Base-by-base conservation (phyloP, 2,797 vertebrate species). In the Dryobates pubescens region DNA sequence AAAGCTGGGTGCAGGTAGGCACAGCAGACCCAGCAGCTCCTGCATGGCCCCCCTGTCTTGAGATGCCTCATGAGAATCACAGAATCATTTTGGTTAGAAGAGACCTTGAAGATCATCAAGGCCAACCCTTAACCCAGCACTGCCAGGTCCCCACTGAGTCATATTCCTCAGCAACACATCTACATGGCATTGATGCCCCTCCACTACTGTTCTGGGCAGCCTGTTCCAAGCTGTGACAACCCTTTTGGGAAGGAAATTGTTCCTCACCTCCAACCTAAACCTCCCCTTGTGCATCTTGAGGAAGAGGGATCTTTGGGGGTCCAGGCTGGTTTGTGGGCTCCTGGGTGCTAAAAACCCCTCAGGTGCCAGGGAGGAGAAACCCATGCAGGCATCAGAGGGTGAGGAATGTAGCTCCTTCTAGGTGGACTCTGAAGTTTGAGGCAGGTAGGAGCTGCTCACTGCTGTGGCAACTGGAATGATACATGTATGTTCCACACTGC, bases 401-500 rank as follows among this genome's bases (percentile, higher is more conserved):
- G 57, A 81, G 71, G 38, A 71, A 87, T 69, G 23, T 1, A 1
- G 38, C 78, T 94, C 38, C 51, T 77, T 63, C 43, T 62, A 77
- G 59, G 61, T 30, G 29, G 62, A 65, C 45, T 74, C 79, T 82
- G n/a, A n/a, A n/a, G n/a, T n/a, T n/a, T n/a, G 89, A 80, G 53
- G 80, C 61, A 59, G 85, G 65, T 64, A 63, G 58, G 76, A 86
- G 71, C 82, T 56, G 45, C 38, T 73, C 2, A 34, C 96, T 92
- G 96, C 75, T 85, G 24, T 84, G 88, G 81, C 47, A 82, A 92
- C 71, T 0, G 7, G 18, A 79, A 83, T 49, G 79, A 27, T 58
- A 22, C 2, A 14, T 47, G 4, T 26, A 24, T 38, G 17, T 17
- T 5, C 0, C 1, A 54, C 15, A 17, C 53, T 23, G 9, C 16